Evolutionary conservation across 2,113 vertebrate species (phyloP), one percentile per base, ranked within the genome.

Genomic region (Furnarius figulus): DNA sequence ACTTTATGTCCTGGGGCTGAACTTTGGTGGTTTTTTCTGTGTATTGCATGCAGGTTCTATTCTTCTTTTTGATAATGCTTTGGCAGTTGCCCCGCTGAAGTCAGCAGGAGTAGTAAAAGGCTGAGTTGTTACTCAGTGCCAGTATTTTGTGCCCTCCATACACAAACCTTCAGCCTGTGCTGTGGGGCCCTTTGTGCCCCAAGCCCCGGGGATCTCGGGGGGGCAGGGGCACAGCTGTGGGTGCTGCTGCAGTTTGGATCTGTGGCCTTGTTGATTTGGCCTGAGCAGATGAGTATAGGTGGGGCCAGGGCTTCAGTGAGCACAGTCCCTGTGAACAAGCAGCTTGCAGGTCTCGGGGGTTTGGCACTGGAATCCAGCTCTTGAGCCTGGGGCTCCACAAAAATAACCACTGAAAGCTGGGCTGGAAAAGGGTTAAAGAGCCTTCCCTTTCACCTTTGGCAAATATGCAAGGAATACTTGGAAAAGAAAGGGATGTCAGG

Each of bases 371-470:
- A 27, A 31, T 42, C 14, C 55, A 33, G 46, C 52, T n/a, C 78
- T 39, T 6, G 28, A 9, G 3, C 5, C 58, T 37, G n/a, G 49
- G 28, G 71, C 47, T 85, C 18, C 24, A n/a, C 53, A 28, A 27
- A 16, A 52, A 39, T 0, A 44, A 59, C 19, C 31, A 0, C 39
- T 5, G 85, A 49, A 28, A 37, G 31, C 78, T 44, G 75, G 12
- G 23, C 39, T 39, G 13, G 23, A 18, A 47, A 52, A 37, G 88
- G 88, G 92, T 93, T 92, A 88, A 96, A 93, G 59, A 86, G 33
- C 72, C 30, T 93, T 94, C 88, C 72, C 90, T 94, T 88, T 90
- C 62, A 91, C 90, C 94, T 95, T 92, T 5, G 0, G 19, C 86
- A 95, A 95, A 88, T 83, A 93, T 0, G 3, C 22, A 14, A 67